Evolutionary conservation across 2,888 invertebrate genomes (phyloP), one percentile per base, ranked within the genome.

Genomic region (Sinelater perroti): DNA sequence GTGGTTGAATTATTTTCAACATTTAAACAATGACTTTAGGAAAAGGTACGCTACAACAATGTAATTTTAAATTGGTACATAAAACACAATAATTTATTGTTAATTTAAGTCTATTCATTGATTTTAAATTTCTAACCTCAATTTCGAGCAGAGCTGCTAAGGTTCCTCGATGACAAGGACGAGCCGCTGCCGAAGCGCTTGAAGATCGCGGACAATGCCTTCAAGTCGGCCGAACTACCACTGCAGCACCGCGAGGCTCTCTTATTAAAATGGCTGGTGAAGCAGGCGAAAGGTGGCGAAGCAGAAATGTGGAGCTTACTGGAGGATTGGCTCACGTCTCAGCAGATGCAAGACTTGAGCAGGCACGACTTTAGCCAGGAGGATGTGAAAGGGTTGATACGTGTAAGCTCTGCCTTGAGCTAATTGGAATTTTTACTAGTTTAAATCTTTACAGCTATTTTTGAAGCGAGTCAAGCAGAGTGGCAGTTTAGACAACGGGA

Each of bases 161-260:
- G 47, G 6, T 17, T 72, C 11, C 63, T 75, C 21, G 65, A 72
- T 33, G 60, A 69, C 46, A 50, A 63, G 13, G 67, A 68, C 2
- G 72, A 72, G 64, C 71, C 74, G 2, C 55, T 74, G 31, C 21
- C 49, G 11, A 74, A 73, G 59, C 66, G 72, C 18, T 44, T 75
- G 24, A 72, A 70, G 69, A 61, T 74, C 26, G 75, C 73, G 7
- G 66, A 72, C 44, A 70, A 70, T 62, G 72, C 70, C 1, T 75
- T 73, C 54, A 70, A 67, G 50, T 66, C 68, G 2, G 30, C 60
- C 17, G 67, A 70, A 42, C 54, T 73, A 31, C 64, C 67, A 5
- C 36, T 60, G 16, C 57, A 69, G 26, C 64, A 69, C 54, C 68
- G 69, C 56, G 71, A 72, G 60, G 62, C 65, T n/a, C 10, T 68